phyloP scores from a whole-genome alignment of 92 coral and sea anemone genomes.

The Galaxea fascicularis region DNA sequence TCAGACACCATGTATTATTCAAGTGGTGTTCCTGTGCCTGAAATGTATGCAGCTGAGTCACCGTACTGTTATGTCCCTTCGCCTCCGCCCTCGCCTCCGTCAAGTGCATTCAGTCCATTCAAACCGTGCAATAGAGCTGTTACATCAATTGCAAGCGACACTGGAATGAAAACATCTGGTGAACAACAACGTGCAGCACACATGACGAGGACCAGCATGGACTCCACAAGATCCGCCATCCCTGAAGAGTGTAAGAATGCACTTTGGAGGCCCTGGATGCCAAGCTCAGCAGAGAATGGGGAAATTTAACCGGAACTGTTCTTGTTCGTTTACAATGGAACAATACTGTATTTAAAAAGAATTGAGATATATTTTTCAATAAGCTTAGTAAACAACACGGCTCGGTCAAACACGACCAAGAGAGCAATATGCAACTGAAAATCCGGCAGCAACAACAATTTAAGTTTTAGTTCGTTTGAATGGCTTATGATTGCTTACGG shows the following conservation, averaged over 20 bases:
- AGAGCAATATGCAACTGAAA: slow-evolving; percentile 4
- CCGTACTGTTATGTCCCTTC: slow-evolving; percentile 3
- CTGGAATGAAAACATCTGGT: not conserved
- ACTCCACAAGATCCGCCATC: not conserved
- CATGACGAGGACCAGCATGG: not conserved
- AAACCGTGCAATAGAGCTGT: not conserved
- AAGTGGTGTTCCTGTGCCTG: not conserved
- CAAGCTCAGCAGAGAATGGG: not conserved
- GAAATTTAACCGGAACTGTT: not conserved
- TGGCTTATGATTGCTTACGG: not conserved
- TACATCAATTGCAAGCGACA: not conserved
- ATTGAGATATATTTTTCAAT: not conserved
- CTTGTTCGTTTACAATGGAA: not conserved
- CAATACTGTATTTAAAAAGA: not conserved
- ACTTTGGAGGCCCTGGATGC: slow-evolving; percentile 50
- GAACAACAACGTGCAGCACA: not conserved
- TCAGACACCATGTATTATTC: not conserved
- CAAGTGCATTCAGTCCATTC: slow-evolving; percentile 45
- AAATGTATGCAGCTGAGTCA: slow-evolving; percentile 18
- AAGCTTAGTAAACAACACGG: not conserved
- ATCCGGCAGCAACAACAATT: not conserved
- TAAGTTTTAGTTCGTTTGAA: too few species aligned
- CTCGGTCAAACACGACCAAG: not conserved
- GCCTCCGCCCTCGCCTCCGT: slow-evolving; percentile 42
- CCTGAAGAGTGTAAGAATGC: slow-evolving; percentile 2